Conservation (phyloP, 2,797 vertebrate genomes). For the Notolepis coatsorum region DNA sequence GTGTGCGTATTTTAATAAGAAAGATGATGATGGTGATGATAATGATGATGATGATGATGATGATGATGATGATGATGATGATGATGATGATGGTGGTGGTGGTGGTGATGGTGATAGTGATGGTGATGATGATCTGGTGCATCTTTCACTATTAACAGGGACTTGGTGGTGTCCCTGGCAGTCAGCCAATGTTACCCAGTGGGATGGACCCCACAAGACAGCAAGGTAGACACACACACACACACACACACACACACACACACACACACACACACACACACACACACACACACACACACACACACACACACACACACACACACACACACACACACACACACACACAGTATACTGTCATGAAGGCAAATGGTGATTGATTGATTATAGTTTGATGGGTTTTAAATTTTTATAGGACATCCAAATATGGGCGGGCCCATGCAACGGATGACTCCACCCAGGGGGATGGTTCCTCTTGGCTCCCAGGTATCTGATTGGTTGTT, state of each 20-base stretch:
- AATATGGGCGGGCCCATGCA: constrained; percentile 98
- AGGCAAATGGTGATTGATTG: neutral
- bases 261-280: constrained; percentile 3
- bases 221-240: constrained; percentile 82
- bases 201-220: constrained; percentile 97
- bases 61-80: constrained; percentile 2
- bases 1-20: no score
- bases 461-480: constrained; percentile 96
- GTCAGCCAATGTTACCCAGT: constrained; percentile 92
- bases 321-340: neutral
- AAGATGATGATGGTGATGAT: neutral
- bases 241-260: constrained; percentile 6
- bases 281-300: constrained; percentile 11
- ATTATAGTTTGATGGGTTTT: constrained; percentile 1
- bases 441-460: constrained; percentile 96
- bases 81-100: neutral
- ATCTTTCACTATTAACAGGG: constrained; percentile 78
- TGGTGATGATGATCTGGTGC: constrained; percentile 11
- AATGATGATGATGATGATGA: constrained; percentile 1
- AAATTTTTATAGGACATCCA: constrained; percentile 89
- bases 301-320: constrained; percentile 1
- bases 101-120: neutral
- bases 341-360: neutral
- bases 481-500: constrained; percentile 82
- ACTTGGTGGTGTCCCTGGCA: constrained; percentile 93